Percentiles rank a stretch among this genome's conserved stretches.
Evolutionary conservation across 2,888 invertebrate genomes (phyloP).

Genomic region (Volucella zonaria): DNA sequence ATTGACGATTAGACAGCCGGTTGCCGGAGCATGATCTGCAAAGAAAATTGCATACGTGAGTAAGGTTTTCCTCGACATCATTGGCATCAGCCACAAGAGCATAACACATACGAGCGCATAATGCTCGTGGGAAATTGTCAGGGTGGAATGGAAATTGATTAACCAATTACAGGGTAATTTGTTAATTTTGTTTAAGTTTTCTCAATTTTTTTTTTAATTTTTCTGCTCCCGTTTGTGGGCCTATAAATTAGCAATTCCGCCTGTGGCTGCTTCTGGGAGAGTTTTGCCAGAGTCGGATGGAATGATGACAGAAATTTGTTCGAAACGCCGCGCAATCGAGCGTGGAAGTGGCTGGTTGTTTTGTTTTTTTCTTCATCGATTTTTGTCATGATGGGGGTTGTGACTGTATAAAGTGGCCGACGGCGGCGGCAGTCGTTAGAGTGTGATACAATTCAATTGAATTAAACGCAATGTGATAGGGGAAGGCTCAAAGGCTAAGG

Average conservation of each 20-base stretch:
- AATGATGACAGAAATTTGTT: slow-evolving; percentile 32
- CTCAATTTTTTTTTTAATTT: slow-evolving; percentile 6
- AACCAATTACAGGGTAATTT: slow-evolving; percentile 65
- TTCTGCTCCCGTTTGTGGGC: slow-evolving; percentile 25
- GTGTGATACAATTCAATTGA: slow-evolving; percentile 63
- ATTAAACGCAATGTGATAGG: neutral
- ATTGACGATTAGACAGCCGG: slow-evolving; percentile 69
- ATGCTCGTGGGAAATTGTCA: slow-evolving; percentile 52
- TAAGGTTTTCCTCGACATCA: slow-evolving; percentile 1
- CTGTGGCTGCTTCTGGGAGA: neutral
- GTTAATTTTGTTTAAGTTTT: slow-evolving; percentile 42
- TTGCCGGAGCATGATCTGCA: slow-evolving; percentile 54
- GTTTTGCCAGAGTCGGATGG: slow-evolving; percentile 16
- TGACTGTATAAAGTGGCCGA: slow-evolving; percentile 7
- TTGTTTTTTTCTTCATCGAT: slow-evolving; percentile 3
- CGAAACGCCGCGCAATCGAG: slow-evolving; percentile 38
- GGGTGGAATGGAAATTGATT: slow-evolving; percentile 51
- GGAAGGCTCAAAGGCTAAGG: neutral
- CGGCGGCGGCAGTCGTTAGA: slow-evolving; percentile 13
- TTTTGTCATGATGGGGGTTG: slow-evolving; percentile 47
- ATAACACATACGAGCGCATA: too few relatives aligned
- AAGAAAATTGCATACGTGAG: slow-evolving; percentile 31
- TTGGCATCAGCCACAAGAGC: neutral
- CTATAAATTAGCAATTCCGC: slow-evolving; percentile 28
- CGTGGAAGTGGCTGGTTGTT: slow-evolving; percentile 17